Percentiles rank a stretch among this genome's conserved stretches.
Evolutionary conservation across 1,140 invertebrate species (phyloP).

Genomic region (Drosophila truncata): DNA sequence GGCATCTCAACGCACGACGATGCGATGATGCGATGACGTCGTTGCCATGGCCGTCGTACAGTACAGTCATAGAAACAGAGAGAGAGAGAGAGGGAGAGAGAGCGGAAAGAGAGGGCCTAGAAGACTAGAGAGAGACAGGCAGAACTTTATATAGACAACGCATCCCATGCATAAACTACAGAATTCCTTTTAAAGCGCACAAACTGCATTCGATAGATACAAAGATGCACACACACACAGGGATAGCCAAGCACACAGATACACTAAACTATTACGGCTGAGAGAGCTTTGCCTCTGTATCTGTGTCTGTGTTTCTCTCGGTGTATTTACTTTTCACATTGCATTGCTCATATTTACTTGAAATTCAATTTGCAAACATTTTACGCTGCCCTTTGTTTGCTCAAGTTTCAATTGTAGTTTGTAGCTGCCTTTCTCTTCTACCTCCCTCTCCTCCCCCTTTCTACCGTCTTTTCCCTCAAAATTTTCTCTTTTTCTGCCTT

Average conservation of each 20-base stretch:
- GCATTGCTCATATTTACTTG: slow-evolving; percentile 65
- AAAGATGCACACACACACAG: slow-evolving; percentile 47
- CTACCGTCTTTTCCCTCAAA: neutral
- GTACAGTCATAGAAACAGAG: slow-evolving; percentile 73
- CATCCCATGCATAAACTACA: slow-evolving; percentile 79
- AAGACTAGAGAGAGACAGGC: slow-evolving; percentile 16
- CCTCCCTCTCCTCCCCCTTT: neutral
- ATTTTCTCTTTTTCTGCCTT: neutral
- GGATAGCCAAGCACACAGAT: slow-evolving; percentile 9
- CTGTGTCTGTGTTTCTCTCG: slow-evolving; percentile 28
- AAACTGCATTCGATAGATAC: slow-evolving; percentile 81
- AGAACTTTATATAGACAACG: slow-evolving; percentile 67
- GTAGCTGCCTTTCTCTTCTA: neutral
- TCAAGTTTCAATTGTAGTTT: slow-evolving; percentile 65
- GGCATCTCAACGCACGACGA: slow-evolving; percentile 49
- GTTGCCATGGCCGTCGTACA: slow-evolving; percentile 63
- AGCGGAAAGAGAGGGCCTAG: slow-evolving; percentile 5
- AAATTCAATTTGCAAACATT: slow-evolving; percentile 75
- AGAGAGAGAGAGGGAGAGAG: slow-evolving; percentile 4
- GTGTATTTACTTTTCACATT: slow-evolving; percentile 52
- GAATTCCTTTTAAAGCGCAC: slow-evolving; percentile 79
- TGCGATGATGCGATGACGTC: slow-evolving; percentile 68
- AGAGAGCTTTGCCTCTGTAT: slow-evolving; percentile 28
- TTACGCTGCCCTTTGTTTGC: slow-evolving; percentile 69
- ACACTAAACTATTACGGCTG: slow-evolving; percentile 11